Conservation (phyloP, 1,140 invertebrate genomes). For the Pectinophora gossypiella region DNA sequence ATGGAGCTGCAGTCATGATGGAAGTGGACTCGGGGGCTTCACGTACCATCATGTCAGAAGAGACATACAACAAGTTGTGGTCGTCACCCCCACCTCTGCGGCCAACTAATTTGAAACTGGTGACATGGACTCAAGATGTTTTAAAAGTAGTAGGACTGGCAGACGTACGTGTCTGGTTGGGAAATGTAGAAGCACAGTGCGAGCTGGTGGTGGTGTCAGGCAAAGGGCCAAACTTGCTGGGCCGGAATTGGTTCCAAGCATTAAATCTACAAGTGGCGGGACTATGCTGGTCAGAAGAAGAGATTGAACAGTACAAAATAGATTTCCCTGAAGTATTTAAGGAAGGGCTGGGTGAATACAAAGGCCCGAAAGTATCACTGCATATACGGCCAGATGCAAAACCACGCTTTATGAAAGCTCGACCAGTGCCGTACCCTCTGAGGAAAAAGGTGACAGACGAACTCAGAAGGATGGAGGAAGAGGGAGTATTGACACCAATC, state of each 20-base stretch:
- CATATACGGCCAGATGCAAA: conserved; percentile 11
- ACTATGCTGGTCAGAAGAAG: conserved; percentile 8
- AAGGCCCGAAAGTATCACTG: conserved; percentile 18
- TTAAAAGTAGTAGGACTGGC: conserved; percentile 13
- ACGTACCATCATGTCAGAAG: conserved; percentile 17
- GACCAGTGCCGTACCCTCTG: conserved; percentile 19
- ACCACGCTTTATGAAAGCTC: conserved; percentile 18
- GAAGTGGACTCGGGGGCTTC: conserved; percentile 20
- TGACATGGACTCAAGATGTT: too few species aligned
- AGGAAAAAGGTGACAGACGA: conserved; percentile 19
- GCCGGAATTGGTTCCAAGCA: conserved; percentile 16
- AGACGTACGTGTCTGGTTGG: conserved; percentile 10
- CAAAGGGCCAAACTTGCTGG: conserved; percentile 13
- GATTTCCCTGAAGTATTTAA: too few species aligned
- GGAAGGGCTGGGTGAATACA: conserved; percentile 16
- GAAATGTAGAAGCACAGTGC: conserved; percentile 16
- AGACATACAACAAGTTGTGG: conserved; percentile 16
- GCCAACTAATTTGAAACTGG: conserved; percentile 13
- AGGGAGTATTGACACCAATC: conserved; percentile 17
- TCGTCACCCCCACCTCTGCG: conserved; percentile 8
- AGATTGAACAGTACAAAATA: too few species aligned
- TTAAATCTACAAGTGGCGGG: conserved; percentile 11
- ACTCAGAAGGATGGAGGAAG: conserved; percentile 9
- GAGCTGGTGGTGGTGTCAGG: conserved; percentile 17
- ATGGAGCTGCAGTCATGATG: conserved; percentile 11